phyloP scores from a whole-genome alignment of 2,797 vertebrate genomes.

The Enteromius radiatus region DNA sequence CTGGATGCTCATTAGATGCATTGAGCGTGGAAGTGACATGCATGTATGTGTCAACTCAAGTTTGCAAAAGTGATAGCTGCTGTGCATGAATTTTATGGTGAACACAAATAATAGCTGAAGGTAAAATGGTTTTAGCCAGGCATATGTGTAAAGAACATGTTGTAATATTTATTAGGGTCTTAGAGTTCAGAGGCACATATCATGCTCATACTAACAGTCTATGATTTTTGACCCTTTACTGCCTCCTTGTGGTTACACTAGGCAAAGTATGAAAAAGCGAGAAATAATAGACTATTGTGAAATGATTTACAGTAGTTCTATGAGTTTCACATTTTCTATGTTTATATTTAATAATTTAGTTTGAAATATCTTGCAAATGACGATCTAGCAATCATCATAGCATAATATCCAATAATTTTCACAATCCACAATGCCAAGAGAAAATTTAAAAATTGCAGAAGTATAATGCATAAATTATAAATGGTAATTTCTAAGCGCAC shows the following conservation, averaged over 20 bases:
- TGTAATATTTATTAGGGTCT: neutral
- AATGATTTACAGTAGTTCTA: neutral
- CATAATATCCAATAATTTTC: neutral
- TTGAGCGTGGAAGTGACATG: neutral
- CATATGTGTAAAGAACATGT: neutral
- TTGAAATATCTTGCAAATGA: neutral
- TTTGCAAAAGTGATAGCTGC: neutral
- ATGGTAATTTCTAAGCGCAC: neutral
- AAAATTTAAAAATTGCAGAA: neutral
- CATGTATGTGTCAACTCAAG: neutral
- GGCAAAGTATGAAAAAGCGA: neutral
- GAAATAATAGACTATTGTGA: neutral
- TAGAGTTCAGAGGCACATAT: neutral
- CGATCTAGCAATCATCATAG: neutral
- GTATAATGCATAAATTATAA: neutral
- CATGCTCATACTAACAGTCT: constrained; percentile 1
- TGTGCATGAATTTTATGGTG: neutral
- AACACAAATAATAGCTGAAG: neutral
- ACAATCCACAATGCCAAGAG: neutral
- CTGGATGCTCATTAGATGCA: neutral
- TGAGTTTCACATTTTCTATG: neutral
- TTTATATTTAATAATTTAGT: neutral
- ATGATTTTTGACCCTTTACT: neutral
- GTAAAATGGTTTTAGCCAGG: neutral
- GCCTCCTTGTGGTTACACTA: constrained; percentile 27